Percentiles rank a stretch among this genome's conserved stretches.
These are phyloP conservation scores for Oreohelix idahoensis DNA, from an alignment of 1,140 invertebrate genomes.

Conservation along the genomic window DNA sequence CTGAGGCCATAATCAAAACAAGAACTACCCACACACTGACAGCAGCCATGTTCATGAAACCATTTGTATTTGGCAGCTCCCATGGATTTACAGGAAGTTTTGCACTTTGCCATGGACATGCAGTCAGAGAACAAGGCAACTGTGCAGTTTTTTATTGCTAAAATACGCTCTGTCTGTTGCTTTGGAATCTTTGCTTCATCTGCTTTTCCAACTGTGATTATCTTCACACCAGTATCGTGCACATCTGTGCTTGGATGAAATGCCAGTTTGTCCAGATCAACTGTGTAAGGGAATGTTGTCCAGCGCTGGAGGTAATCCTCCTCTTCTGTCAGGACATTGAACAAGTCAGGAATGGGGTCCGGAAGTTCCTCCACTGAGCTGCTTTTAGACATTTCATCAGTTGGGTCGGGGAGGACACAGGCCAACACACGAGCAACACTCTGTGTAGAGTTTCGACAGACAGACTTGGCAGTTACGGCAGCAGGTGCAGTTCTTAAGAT, in stretches of 20 bases:
- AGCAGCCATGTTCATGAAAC: conserved; percentile 94
- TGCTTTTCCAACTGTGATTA: conserved; percentile 22
- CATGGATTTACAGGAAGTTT: conserved; percentile 84
- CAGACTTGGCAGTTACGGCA: conserved; percentile 94
- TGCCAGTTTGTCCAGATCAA: conserved; percentile 49
- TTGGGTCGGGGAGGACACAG: conserved; percentile 88
- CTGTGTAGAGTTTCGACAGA: conserved; percentile 88
- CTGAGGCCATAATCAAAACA: conserved; percentile 90
- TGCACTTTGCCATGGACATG: conserved; percentile 90
- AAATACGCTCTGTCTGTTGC: conserved; percentile 7
- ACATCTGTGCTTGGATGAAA: conserved; percentile 62
- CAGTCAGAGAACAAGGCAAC: conserved; percentile 93
- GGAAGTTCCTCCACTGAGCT: conserved; percentile 90
- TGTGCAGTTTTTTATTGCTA: conserved; percentile 86
- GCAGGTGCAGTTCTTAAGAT: conserved; percentile 84
- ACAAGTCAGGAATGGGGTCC: conserved; percentile 87
- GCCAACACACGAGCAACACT: conserved; percentile 96
- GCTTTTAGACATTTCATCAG: conserved; percentile 79
- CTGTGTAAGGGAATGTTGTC: conserved; percentile 56
- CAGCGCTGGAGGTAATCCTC: conserved; percentile 74
- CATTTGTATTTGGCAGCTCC: conserved; percentile 85
- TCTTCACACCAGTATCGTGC: neutral
- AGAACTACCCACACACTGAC: conserved; percentile 90
- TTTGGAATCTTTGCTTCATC: neutral
- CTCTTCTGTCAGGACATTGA: conserved; percentile 85